Evolutionary conservation across 2,113 vertebrate genomes (phyloP), one percentile per base, ranked within the genome.

Genomic region (Andinoacara biseriatus): DNA sequence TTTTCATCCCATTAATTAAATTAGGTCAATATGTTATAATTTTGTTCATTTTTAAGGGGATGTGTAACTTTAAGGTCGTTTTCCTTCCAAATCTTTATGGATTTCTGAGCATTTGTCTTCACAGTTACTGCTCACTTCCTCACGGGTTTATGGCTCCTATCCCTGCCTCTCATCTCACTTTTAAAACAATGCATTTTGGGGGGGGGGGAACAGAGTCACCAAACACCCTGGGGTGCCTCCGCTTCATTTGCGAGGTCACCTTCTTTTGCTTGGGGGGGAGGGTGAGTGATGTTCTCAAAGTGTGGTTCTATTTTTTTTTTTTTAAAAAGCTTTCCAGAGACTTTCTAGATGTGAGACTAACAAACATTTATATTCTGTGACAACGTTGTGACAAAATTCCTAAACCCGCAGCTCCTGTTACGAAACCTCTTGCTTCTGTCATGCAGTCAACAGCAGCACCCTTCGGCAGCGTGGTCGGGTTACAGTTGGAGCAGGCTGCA

Each of bases 171-270:
- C 76, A 69, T 9, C 72, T 81, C 69, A 14, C n/a, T 58, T 83
- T 38, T 63, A 8, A 18, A 72, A 40, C 56, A 24, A 43, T 57
- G 46, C 0, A 5, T 1, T 6, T 43, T 10, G 24, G 0, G 14
- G 38, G 49, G 7, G 17, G 33, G 76, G 76, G 82, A 38, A 3
- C 22, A 58, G 62, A 38, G 69, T 92, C 90, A 92, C 83, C 40
- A 57, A 60, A 86, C 87, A 89, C 60, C 3, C n/a, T 35, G 38
- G 83, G 81, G 60, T 74, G 15, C 74, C 38, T 74, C 26, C 46
- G 26, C 74, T 67, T 89, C 49, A 91, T 88, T 88, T 92, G 83
- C 82, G 85, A 88, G 90, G 89, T 94, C 91, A 94, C 89, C 90
- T 91, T 92, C 35, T 84, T 85, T 58, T 54, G 8, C 24, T 67